Percentiles rank a stretch among this genome's conserved stretches.
These are phyloP conservation scores for Brachyopa scutellaris DNA, from an alignment of 2,888 invertebrate species.

Conservation along the genomic window DNA sequence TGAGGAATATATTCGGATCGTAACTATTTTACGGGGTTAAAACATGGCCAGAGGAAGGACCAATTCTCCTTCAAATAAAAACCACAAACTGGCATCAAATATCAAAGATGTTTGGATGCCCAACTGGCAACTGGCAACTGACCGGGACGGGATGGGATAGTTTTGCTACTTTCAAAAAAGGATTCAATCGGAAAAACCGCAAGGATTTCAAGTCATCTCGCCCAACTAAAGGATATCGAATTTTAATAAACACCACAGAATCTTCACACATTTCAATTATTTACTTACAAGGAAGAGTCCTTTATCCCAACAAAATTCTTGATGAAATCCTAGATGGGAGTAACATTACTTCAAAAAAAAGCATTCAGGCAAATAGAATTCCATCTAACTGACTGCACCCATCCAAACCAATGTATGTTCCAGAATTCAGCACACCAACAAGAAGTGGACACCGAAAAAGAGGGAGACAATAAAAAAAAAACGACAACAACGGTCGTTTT, in stretches of 20 bases:
- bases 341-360: constrained; percentile 8
- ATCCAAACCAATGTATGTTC: constrained; percentile 22
- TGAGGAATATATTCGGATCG: no score
- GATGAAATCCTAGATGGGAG: neutral
- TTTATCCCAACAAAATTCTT: constrained; percentile 6
- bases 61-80: constrained; percentile 40
- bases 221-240: constrained; percentile 55
- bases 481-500: neutral
- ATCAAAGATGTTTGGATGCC: constrained; percentile 60
- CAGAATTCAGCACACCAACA: constrained; percentile 2
- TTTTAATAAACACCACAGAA: constrained; percentile 70
- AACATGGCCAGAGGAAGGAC: constrained; percentile 45
- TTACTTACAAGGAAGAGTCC: constrained; percentile 11
- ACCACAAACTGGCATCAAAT: constrained; percentile 64
- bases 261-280: constrained; percentile 69
- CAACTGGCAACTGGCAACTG: constrained; percentile 11
- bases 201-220: constrained; percentile 46
- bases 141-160: constrained; percentile 25
- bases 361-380: neutral
- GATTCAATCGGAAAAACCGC: constrained; percentile 45
- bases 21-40: constrained; percentile 18
- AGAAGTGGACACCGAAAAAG: neutral
- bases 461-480: neutral
- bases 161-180: constrained; percentile 22
- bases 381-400: constrained; percentile 27